A percentile compares a stretch with the other conserved stretches of the same genome.
Conservation (phyloP, 1,140 invertebrate species). For the Drosophila persimilis region DNA sequence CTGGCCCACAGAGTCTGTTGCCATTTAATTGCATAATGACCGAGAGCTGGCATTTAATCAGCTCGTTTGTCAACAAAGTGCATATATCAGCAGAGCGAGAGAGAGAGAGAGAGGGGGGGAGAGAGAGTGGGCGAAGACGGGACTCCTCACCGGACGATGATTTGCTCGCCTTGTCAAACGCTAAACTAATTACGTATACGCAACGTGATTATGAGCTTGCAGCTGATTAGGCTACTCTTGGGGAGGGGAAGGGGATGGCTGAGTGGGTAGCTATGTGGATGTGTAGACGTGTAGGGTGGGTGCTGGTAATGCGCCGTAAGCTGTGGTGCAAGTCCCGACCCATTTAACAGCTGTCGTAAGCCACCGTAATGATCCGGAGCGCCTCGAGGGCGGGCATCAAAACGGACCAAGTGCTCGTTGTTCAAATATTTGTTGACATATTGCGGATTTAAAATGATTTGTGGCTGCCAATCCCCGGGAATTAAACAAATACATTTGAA, state of each 20-base stretch:
- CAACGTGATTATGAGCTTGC: slow-evolving; percentile 71
- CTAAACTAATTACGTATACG: slow-evolving; percentile 74
- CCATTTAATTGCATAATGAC: slow-evolving; percentile 78
- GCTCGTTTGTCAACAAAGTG: slow-evolving; percentile 78
- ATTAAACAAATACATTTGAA: slow-evolving; percentile 82
- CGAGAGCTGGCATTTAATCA: slow-evolving; percentile 76
- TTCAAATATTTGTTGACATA: slow-evolving; percentile 77
- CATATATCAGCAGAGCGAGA: slow-evolving; percentile 75
- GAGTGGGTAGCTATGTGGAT: background rate
- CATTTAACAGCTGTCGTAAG: slow-evolving; percentile 49
- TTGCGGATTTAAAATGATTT: slow-evolving; percentile 82
- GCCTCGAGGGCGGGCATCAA: slow-evolving; percentile 6
- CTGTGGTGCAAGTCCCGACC: slow-evolving; percentile 26
- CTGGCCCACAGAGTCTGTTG: slow-evolving; percentile 38
- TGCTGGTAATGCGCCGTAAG: slow-evolving; percentile 21
- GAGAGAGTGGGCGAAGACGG: background rate
- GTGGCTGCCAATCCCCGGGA: slow-evolving; percentile 62
- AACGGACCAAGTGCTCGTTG: slow-evolving; percentile 20
- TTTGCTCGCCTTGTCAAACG: slow-evolving; percentile 34
- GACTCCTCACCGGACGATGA: background rate
- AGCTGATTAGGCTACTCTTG: slow-evolving; percentile 50
- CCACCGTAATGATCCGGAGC: slow-evolving; percentile 59
- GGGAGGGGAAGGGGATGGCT: too few relatives aligned
- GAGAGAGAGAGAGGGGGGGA: background rate
- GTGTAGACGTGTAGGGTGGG: background rate